Evolutionary conservation across 2,113 vertebrate genomes (phyloP).

Genomic region (Electrona antarctica): DNA sequence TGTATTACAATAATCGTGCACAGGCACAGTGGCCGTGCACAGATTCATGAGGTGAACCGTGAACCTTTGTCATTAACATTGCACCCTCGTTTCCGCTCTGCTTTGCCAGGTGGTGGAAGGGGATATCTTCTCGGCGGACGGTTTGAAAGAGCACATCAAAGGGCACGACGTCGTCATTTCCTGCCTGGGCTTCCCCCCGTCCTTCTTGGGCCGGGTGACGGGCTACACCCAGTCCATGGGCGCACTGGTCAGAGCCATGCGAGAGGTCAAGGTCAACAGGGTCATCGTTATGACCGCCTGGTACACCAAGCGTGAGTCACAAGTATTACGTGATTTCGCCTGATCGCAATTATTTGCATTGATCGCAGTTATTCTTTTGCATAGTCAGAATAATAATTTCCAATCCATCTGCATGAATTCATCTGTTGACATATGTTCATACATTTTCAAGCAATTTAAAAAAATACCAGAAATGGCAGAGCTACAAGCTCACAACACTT

Average conservation of each 20-base stretch:
- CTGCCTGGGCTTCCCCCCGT: constrained; percentile 80
- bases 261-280: constrained; percentile 69
- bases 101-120: constrained; percentile 70
- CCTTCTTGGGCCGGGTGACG: constrained; percentile 71
- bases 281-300: constrained; percentile 83
- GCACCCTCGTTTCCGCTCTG: not conserved
- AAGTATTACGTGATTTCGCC: not conserved
- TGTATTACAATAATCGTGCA: too few species aligned
- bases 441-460: too few species aligned
- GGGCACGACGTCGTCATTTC: constrained; percentile 81
- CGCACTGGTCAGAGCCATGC: constrained; percentile 71
- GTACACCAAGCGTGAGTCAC: constrained; percentile 80
- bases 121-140: constrained; percentile 77
- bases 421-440: too few species aligned
- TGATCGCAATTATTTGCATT: too few species aligned
- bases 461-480: too few species aligned
- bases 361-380: too few species aligned
- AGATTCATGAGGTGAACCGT: not conserved
- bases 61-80: not conserved
- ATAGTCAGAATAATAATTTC: too few species aligned
- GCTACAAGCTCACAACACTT: too few species aligned
- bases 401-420: too few species aligned
- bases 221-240: constrained; percentile 79
- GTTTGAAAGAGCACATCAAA: constrained; percentile 72
- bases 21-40: not conserved